A percentile compares a stretch with the other conserved stretches of the same genome.
Evolutionary conservation across 2,888 invertebrate species (phyloP).

Genomic region (Deladenus siricidicola): DNA sequence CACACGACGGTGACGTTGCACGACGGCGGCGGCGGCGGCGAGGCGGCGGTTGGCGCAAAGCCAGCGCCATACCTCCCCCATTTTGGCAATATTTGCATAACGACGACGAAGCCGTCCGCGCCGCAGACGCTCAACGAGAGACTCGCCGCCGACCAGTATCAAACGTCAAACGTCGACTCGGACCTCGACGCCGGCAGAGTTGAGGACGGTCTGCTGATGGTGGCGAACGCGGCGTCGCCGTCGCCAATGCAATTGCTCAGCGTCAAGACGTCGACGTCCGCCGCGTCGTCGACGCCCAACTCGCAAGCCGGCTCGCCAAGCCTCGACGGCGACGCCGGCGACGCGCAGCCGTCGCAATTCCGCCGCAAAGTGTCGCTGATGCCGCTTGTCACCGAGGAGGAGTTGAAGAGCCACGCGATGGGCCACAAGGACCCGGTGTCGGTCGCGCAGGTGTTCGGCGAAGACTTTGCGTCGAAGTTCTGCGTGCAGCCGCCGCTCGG

Average conservation of each 20-base stretch:
- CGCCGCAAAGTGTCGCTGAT: slow-evolving; percentile 34
- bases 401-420: slow-evolving; percentile 21
- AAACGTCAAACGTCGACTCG: background rate
- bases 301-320: background rate
- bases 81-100: background rate
- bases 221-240: background rate
- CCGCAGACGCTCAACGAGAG: background rate
- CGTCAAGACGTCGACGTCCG: background rate
- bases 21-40: no score
- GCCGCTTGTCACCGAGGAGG: slow-evolving; percentile 35
- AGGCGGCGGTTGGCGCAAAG: no score
- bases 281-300: background rate
- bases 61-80: no score
- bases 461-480: slow-evolving; percentile 34
- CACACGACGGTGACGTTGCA: background rate
- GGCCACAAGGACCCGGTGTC: slow-evolving; percentile 28
- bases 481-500: slow-evolving; percentile 11
- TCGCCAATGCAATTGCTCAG: background rate
- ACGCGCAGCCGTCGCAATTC: background rate
- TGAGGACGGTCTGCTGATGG: background rate
- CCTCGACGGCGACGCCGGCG: background rate
- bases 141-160: background rate
- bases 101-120: background rate
- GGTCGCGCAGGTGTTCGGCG: slow-evolving; percentile 36
- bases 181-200: background rate